Evolutionary conservation across 2,888 invertebrate genomes (phyloP).

Genomic region (Marasmarcha lunaedactyla): DNA sequence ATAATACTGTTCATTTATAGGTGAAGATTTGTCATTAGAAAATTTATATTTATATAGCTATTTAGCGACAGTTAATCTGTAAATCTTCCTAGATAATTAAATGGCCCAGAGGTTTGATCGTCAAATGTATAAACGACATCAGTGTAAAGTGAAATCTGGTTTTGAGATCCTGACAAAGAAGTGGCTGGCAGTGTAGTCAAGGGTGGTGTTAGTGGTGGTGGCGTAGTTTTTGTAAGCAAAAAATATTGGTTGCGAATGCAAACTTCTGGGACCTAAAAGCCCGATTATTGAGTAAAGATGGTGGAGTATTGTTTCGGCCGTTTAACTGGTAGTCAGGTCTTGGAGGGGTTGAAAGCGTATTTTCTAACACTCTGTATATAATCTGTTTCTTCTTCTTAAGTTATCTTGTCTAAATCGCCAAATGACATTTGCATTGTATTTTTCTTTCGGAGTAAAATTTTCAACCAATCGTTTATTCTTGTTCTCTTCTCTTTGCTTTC

Average conservation of each 20-base stretch:
- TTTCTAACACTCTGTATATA: neutral
- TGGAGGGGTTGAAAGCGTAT: slow-evolving; percentile 11
- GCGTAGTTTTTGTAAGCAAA: neutral
- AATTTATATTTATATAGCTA: no score
- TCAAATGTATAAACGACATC: no score
- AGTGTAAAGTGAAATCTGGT: no score
- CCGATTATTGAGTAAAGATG: neutral
- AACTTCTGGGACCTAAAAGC: neutral
- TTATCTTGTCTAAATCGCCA: slow-evolving; percentile 4
- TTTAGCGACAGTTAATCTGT: no score
- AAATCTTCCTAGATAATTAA: slow-evolving; percentile 24
- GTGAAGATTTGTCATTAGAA: no score
- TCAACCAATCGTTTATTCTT: slow-evolving; percentile 4
- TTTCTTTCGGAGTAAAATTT: slow-evolving; percentile 1
- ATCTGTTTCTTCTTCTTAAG: slow-evolving; percentile 1
- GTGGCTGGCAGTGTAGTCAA: no score
- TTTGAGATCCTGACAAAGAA: neutral
- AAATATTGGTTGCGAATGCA: neutral
- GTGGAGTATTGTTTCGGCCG: neutral
- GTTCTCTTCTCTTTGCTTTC: slow-evolving; percentile 4
- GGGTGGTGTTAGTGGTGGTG: neutral
- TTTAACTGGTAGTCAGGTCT: neutral
- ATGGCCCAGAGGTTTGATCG: no score
- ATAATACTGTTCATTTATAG: no score
- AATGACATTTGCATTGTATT: slow-evolving; percentile 3